These are phyloP conservation scores for Heloderma charlesbogerti DNA, from an alignment of 2,113 vertebrate genomes.

Conservation along the genomic window DNA sequence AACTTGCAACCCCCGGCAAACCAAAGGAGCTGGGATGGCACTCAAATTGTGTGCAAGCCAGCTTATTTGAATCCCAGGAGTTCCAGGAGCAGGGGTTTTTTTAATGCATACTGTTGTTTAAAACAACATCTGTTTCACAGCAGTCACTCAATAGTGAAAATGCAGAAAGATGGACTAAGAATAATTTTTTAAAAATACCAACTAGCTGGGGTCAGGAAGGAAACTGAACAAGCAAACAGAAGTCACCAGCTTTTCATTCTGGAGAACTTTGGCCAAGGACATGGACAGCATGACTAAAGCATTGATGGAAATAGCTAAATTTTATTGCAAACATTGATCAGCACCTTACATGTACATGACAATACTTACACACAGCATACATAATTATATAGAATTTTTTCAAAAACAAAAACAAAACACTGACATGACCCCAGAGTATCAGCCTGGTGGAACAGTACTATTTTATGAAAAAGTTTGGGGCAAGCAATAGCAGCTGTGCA, in stretches of 20 bases:
- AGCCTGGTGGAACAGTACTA: too few relatives aligned
- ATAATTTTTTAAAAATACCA: not conserved
- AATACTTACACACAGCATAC: too few relatives aligned
- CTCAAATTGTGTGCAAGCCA: not conserved
- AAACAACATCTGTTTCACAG: not conserved
- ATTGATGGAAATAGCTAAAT: not conserved
- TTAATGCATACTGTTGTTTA: not conserved
- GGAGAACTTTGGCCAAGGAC: not conserved
- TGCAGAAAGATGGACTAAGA: not conserved
- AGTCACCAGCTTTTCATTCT: not conserved
- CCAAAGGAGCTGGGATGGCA: not conserved
- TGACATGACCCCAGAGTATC: too few relatives aligned
- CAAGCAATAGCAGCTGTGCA: too few relatives aligned
- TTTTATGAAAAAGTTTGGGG: too few relatives aligned
- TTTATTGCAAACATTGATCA: too few relatives aligned
- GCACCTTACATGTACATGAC: too few relatives aligned
- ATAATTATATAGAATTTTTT: too few relatives aligned
- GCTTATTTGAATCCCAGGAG: too few relatives aligned
- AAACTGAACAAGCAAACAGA: not conserved
- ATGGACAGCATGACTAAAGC: not conserved
- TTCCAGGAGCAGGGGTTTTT: too few relatives aligned
- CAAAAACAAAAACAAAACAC: too few relatives aligned
- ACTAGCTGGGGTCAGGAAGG: not conserved
- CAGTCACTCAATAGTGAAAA: not conserved
- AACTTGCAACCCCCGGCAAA: not conserved